Conservation (phyloP, 2,113 vertebrate species). For the Ardeotis arabs region DNA sequence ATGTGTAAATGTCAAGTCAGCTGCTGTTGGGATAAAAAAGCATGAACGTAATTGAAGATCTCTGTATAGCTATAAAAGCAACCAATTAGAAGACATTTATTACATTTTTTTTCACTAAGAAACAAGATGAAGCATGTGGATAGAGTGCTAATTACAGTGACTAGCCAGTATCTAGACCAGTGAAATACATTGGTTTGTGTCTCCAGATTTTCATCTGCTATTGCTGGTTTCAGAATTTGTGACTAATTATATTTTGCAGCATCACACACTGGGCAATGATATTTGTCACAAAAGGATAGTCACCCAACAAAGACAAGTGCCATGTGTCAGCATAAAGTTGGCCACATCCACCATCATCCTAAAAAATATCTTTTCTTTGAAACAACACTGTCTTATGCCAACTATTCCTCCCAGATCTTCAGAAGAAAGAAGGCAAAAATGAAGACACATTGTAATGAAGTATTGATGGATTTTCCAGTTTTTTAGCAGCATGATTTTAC, state of each 20-base stretch:
- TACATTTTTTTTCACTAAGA: background rate
- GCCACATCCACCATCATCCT: background rate
- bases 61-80: conserved; percentile 24
- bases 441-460: background rate
- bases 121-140: background rate
- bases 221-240: background rate
- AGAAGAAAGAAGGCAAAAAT: background rate
- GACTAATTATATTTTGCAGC: background rate
- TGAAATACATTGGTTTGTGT: background rate
- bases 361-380: background rate
- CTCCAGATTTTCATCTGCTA: background rate
- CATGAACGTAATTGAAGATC: conserved; percentile 22
- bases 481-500: background rate
- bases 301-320: background rate
- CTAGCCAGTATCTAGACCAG: background rate
- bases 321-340: background rate
- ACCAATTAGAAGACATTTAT: conserved; percentile 51
- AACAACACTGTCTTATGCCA: background rate
- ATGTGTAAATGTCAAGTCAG: conserved; percentile 64
- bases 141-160: background rate
- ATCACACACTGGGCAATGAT: background rate
- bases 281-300: background rate
- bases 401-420: background rate
- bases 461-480: background rate
- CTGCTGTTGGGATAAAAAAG: conserved; percentile 23